Conservation (phyloP, 2,888 invertebrate species). For the Laspeyria flexula region DNA sequence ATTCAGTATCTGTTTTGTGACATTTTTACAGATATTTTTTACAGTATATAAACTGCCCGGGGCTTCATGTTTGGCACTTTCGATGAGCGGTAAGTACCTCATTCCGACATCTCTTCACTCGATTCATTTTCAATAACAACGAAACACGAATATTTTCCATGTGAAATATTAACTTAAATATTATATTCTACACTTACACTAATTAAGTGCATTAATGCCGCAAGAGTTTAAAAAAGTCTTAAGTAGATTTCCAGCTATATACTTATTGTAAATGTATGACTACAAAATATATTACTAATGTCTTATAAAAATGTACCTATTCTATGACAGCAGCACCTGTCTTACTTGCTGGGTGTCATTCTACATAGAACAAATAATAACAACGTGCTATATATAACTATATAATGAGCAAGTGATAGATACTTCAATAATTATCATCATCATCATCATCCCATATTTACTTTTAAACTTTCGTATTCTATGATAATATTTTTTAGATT, state of each 20-base stretch:
- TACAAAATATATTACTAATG: background rate
- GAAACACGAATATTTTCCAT: background rate
- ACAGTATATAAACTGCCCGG: background rate
- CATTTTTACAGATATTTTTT: no score
- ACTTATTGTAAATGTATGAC: background rate
- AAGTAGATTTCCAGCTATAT: conserved; percentile 19
- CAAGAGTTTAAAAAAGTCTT: conserved; percentile 34
- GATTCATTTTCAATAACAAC: background rate
- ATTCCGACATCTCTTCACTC: background rate
- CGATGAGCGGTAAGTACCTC: background rate
- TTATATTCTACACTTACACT: conserved; percentile 7
- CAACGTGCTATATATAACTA: no score
- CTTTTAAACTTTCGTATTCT: no score
- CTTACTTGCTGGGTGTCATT: background rate
- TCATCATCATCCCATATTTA: no score
- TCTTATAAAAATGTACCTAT: background rate
- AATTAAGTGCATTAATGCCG: conserved; percentile 54
- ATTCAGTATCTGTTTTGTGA: no score
- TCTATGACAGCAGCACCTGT: background rate
- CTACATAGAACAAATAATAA: no score
- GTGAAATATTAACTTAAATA: background rate
- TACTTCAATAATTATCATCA: no score
- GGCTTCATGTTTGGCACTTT: conserved; percentile 1
- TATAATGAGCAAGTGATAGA: no score
- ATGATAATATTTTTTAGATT: no score